Percentiles rank a stretch among this genome's conserved stretches.
Conservation (phyloP, 2,888 invertebrate genomes). For the Pyralis farinalis region DNA sequence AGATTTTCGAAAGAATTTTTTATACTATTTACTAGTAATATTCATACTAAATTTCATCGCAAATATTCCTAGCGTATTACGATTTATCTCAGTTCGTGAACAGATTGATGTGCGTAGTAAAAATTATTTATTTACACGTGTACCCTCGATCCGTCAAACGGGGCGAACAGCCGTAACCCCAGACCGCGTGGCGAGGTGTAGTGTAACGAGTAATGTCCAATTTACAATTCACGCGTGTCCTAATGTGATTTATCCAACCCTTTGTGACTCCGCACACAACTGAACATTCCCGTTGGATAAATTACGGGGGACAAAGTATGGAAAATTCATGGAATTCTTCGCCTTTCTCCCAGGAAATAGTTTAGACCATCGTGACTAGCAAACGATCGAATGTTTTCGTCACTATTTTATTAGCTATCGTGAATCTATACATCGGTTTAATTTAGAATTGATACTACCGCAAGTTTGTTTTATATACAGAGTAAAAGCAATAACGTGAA, state of each 20-base stretch:
- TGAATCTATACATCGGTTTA: too few relatives aligned
- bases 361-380: conserved; percentile 17
- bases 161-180: conserved; percentile 21
- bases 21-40: too few relatives aligned
- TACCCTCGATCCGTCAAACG: conserved; percentile 20
- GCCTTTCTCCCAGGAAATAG: conserved; percentile 25
- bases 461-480: too few relatives aligned
- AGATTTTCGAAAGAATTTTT: too few relatives aligned
- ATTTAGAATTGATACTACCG: too few relatives aligned
- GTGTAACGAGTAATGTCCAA: conserved; percentile 76
- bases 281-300: conserved; percentile 52
- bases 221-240: conserved; percentile 77
- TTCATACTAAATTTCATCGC: too few relatives aligned
- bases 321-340: conserved; percentile 50
- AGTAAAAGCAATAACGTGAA: too few relatives aligned
- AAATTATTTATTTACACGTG: conserved; percentile 11
- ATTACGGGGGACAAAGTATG: conserved; percentile 52
- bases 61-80: not conserved
- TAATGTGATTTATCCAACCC: conserved; percentile 77
- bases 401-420: too few relatives aligned
- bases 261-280: conserved; percentile 58
- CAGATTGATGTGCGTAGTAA: conserved; percentile 1
- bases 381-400: not conserved
- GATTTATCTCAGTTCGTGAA: conserved; percentile 3
- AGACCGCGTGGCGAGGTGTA: conserved; percentile 42